Conservation (phyloP, 2,888 invertebrate species). For the Baronia brevicornis region DNA sequence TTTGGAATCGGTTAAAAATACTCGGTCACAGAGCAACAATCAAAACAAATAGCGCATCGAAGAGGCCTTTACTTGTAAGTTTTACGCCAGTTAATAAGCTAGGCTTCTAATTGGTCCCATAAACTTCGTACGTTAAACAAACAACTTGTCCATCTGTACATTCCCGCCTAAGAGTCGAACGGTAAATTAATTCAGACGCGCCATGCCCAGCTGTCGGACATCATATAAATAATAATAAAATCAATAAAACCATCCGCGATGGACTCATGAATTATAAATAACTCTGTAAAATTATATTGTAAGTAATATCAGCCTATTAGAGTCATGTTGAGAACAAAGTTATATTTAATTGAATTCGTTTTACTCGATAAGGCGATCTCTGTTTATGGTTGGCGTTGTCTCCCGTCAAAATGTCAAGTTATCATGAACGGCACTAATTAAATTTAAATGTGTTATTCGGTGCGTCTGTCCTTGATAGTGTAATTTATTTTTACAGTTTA, state of each 20-base stretch:
- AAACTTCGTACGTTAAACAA: constrained; percentile 64
- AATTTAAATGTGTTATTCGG: too few relatives aligned
- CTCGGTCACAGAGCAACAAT: constrained; percentile 37
- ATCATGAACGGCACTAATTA: constrained; percentile 2
- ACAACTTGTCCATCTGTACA: constrained; percentile 43
- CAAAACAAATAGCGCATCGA: constrained; percentile 38
- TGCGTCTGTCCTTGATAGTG: too few relatives aligned
- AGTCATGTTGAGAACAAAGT: constrained; percentile 11
- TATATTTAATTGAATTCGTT: constrained; percentile 13
- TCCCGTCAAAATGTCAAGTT: constrained; percentile 3
- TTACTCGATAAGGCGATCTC: constrained; percentile 3
- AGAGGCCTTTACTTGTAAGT: constrained; percentile 45
- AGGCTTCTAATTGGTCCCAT: constrained; percentile 56
- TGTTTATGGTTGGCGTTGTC: neutral
- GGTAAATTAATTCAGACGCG: constrained; percentile 18
- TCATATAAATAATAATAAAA: constrained; percentile 10
- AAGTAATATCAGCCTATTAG: constrained; percentile 12
- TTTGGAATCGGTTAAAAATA: constrained; percentile 37
- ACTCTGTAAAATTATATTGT: constrained; percentile 10
- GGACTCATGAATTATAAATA: constrained; percentile 12
- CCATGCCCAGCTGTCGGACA: constrained; percentile 10
- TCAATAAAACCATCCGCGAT: constrained; percentile 10
- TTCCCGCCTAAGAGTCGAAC: constrained; percentile 28
- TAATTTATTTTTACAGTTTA: too few relatives aligned
- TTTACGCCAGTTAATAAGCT: constrained; percentile 59